Evolutionary conservation across 2,888 invertebrate genomes (phyloP).

Genomic region (Colletes collaris): DNA sequence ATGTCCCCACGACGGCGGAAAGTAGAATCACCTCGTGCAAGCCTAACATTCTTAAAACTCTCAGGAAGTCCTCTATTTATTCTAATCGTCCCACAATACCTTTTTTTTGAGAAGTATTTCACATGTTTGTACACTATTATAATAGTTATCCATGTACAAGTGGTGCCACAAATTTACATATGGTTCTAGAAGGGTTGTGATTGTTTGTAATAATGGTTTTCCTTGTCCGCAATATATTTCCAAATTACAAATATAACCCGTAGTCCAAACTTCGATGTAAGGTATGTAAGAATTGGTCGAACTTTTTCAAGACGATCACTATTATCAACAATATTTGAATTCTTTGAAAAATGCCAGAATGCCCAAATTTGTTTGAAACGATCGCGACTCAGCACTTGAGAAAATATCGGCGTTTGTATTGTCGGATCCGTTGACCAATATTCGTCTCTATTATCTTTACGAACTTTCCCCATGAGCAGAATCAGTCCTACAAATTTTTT

Average conservation of each 20-base stretch:
- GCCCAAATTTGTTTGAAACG: conserved; percentile 25
- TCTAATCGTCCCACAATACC: conserved; percentile 32
- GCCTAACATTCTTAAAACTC: background rate
- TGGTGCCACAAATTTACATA: conserved; percentile 6
- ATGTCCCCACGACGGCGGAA: conserved; percentile 1
- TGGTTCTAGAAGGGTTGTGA: background rate
- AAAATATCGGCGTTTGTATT: conserved; percentile 39
- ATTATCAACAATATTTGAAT: no score
- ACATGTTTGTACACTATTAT: conserved; percentile 20
- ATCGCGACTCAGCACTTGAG: background rate
- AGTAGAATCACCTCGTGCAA: background rate
- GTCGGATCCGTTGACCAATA: conserved; percentile 51
- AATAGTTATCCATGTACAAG: conserved; percentile 26
- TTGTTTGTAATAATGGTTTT: background rate
- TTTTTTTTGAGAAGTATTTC: conserved; percentile 2
- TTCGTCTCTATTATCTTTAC: conserved; percentile 15
- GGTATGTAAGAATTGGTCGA: no score
- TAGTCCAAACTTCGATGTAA: background rate
- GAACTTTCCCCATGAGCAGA: conserved; percentile 33
- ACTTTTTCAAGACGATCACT: no score
- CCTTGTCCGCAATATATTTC: conserved; percentile 4
- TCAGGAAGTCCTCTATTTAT: conserved; percentile 29
- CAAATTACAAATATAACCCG: background rate
- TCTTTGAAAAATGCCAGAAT: background rate
- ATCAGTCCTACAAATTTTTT: conserved; percentile 42